Base-by-base conservation (phyloP, 2,113 vertebrate species). In the Galemys pyrenaicus region DNA sequence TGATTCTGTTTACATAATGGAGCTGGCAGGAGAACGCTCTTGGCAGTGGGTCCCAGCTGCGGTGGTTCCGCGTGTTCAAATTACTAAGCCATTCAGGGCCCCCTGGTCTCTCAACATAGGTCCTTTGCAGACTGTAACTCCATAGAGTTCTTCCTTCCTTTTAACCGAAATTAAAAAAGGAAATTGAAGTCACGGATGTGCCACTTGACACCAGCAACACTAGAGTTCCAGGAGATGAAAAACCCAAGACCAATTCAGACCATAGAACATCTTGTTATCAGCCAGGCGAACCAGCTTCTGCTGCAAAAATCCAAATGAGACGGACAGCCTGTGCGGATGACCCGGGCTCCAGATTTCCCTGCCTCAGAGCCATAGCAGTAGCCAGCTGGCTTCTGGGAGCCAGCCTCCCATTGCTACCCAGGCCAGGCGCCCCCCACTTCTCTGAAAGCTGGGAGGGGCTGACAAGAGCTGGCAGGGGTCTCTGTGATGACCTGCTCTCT, bases 101-200 rank as follows among this genome's bases (percentile, higher is more conserved):
- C 51, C 85, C 64, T n/a, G 77, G 58, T 44, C 68, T 82, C 74
- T n/a, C 41, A n/a, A 46, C 56, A 32, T 0, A 20, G 44, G 85
- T 20, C 64, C 64, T 95, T 64, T 75, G 58, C 6, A 92, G 28
- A 89, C 22, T 41, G 0, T 65, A 70, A 60, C 35, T 39, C 35
- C 28, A 71, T 19, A 49, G 75, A 86, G 78, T 37, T 83, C 68
- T 65, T 51, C 54, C 85, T 80, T 60, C 49, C 58, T 87, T 74
- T 54, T 86, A 44, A 62, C 12, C 89, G 64, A 89, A 91, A 95
- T 73, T 70, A 39, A 70, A 56, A 92, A 90, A 82, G 81, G 84
- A 95, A 87, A 94, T 82, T 22, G 88, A 94, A 94, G 54, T 56
- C 86, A 39, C 13, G 74, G 81, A 46, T 2, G 15, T 44, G 68